Evolutionary conservation across 2,888 invertebrate genomes (phyloP), one percentile per base, ranked within the genome.

Genomic region (Galeopsomyia nigrocyanea): DNA sequence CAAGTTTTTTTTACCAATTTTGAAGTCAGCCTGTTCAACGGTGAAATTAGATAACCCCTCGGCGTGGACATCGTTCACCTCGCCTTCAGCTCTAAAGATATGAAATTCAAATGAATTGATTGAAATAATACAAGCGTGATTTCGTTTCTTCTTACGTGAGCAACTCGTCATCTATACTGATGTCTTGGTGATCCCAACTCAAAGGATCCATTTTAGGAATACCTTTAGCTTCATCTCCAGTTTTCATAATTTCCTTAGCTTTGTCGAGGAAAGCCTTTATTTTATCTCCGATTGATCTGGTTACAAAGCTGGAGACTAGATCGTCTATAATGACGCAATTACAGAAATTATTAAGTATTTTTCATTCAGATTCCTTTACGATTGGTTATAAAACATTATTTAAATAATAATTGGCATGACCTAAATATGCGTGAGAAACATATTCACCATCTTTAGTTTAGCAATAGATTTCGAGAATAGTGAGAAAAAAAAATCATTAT

Each of bases 191-290:
- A 0, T 76, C 14, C 0, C 3, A 0, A 0, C 5, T 0, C 16
- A 76, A 75, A 3, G 84, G 84, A 53, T 85, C 85, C 2, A 82
- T 46, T 0, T 71, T 51, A 0, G 84, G 83, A 26, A 85, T 55
- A 16, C 78, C 78, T 0, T 78, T n/a, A 0, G 63, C 60, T 0
- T 26, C 10, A 19, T 80, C 70, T 53, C 83, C 84, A 0, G 58
- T 75, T 53, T 17, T 74, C 62, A 82, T 6, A 0, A 55, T 14
- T 0, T 19, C 9, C 57, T 66, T 79, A 0, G 80, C 70, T 0
- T 73, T 66, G 13, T 80, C 79, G 9, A 84, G 63, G 0, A 73
- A n/a, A 0, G 6, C 3, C 2, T 63, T 73, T 16, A 75, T 14
- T 14, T n/a, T 68, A 3, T 72, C 70, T 14, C 39, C 63, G 10